A percentile compares a stretch with the other conserved stretches of the same genome.
These are phyloP conservation scores for Periparus ater DNA, from an alignment of 2,797 vertebrate species.

Conservation along the genomic window DNA sequence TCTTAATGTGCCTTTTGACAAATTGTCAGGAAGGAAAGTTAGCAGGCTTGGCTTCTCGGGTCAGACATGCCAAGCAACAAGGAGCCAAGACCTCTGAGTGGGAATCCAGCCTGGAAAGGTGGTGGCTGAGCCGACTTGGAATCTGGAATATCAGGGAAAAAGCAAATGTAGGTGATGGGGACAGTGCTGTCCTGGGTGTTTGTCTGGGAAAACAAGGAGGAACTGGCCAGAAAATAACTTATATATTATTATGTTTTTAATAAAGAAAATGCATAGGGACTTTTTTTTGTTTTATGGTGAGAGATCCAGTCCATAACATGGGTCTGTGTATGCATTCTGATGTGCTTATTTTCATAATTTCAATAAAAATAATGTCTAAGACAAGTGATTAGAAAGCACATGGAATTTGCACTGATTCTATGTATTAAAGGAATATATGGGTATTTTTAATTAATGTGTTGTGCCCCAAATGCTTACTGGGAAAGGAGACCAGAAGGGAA, in stretches of 20 bases:
- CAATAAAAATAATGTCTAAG: background rate
- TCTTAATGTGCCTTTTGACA: slow-evolving; percentile 74
- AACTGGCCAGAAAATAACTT: background rate
- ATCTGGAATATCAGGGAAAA: background rate
- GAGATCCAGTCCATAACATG: background rate
- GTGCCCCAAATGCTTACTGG: background rate
- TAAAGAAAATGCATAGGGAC: background rate
- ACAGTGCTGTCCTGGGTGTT: background rate
- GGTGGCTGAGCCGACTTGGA: background rate
- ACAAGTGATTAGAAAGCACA: background rate
- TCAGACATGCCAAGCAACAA: background rate
- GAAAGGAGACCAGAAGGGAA: background rate
- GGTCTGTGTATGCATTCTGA: background rate
- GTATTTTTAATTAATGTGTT: background rate
- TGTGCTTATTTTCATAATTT: background rate
- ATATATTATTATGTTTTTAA: background rate
- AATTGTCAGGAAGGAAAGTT: slow-evolving; percentile 50
- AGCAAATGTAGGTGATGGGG: background rate
- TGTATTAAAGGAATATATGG: background rate
- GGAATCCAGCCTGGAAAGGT: background rate
- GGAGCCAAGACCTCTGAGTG: background rate
- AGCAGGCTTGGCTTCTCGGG: slow-evolving; percentile 39
- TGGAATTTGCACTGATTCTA: background rate
- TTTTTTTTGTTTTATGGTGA: background rate
- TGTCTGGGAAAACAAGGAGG: background rate